phyloP scores from a whole-genome alignment of 2,888 invertebrate genomes.

The Hoplodrina blanda region DNA sequence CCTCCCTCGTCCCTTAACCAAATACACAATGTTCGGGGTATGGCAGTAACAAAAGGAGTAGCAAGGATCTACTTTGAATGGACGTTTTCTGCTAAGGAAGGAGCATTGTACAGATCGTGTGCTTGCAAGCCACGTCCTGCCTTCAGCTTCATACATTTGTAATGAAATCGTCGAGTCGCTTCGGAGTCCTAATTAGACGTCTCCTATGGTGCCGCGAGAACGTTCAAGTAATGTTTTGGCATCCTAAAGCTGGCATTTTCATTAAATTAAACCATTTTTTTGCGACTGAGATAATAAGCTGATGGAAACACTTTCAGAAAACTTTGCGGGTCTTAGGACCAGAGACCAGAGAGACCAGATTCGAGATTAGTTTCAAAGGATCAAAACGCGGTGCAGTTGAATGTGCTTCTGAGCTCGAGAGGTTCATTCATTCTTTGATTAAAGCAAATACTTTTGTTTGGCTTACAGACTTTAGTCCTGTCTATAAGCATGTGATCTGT shows the following conservation, averaged over 20 bases:
- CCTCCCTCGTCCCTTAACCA: conserved; percentile 71
- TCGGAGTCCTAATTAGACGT: conserved; percentile 81
- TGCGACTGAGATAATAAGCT: conserved; percentile 14
- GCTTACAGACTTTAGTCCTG: not conserved
- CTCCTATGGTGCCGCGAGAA: conserved; percentile 63
- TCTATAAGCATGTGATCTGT: not conserved
- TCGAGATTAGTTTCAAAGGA: conserved; percentile 16
- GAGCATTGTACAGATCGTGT: conserved; percentile 85
- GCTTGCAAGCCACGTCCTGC: conserved; percentile 83
- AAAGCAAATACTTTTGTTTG: conserved; percentile 22
- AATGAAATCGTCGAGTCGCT: conserved; percentile 82
- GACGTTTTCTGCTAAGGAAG: conserved; percentile 75
- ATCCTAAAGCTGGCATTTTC: conserved; percentile 48
- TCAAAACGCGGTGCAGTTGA: not conserved
- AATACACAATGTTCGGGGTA: conserved; percentile 49
- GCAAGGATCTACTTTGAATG: conserved; percentile 74
- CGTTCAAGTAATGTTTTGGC: conserved; percentile 57
- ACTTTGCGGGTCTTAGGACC: conserved; percentile 27
- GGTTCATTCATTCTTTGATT: not conserved
- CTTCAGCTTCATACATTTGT: conserved; percentile 83
- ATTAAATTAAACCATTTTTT: conserved; percentile 49
- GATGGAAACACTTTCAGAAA: conserved; percentile 34
- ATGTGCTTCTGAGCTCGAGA: not conserved
- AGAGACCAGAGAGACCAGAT: conserved; percentile 45
- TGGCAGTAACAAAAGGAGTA: conserved; percentile 71